Conservation (phyloP, 2,113 vertebrate genomes). For the Thunnus thynnus region DNA sequence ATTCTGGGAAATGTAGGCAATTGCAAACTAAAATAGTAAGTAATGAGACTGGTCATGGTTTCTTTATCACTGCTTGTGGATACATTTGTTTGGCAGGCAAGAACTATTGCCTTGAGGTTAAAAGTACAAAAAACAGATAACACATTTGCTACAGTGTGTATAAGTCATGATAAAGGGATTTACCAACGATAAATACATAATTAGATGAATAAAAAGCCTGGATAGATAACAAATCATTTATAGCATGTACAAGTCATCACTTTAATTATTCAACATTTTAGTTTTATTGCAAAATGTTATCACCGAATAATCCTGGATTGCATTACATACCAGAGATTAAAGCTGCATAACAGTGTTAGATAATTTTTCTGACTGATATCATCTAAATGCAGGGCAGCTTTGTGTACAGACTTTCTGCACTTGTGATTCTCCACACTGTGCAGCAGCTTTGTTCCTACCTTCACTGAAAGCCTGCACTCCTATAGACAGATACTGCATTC, state of each 20-base stretch:
- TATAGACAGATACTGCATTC: not conserved
- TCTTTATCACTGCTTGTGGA: not conserved
- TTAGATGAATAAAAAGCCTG: not conserved
- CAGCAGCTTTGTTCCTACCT: not conserved
- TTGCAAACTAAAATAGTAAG: not conserved
- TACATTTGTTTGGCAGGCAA: not conserved
- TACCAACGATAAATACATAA: not conserved
- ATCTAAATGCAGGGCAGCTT: not conserved
- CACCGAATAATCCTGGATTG: too few relatives aligned
- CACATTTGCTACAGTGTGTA: not conserved
- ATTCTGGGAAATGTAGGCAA: not conserved
- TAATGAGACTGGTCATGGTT: conserved; percentile 4
- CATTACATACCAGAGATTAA: too few relatives aligned
- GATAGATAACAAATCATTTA: not conserved
- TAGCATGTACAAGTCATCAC: not conserved
- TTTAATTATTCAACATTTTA: not conserved
- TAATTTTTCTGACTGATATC: not conserved
- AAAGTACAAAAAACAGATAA: not conserved
- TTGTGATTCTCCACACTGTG: not conserved
- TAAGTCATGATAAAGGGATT: not conserved
- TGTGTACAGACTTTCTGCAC: not conserved
- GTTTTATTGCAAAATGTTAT: not conserved
- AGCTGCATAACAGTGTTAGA: too few relatives aligned
- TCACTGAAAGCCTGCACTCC: not conserved
- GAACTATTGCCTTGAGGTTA: not conserved